A percentile compares a stretch with the other conserved stretches of the same genome.
Evolutionary conservation across 2,797 vertebrate species (phyloP).

Genomic region (Natrix natrix): DNA sequence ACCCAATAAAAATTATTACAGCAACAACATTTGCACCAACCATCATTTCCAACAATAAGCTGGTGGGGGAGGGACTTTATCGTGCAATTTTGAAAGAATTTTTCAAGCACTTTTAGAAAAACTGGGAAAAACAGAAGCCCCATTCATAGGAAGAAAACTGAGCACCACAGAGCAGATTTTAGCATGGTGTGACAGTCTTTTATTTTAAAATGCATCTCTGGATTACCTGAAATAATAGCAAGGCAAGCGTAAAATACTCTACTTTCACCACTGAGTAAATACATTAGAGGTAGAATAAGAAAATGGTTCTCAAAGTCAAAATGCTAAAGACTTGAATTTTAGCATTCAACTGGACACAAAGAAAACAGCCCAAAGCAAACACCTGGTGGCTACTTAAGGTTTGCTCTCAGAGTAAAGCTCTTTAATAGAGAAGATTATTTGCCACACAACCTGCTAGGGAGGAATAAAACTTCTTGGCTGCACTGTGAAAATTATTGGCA

Average conservation of each 20-base stretch:
- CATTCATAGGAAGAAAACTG: background rate
- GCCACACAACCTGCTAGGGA: background rate
- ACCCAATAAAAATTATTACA: background rate
- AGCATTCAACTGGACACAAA: background rate
- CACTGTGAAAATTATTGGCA: background rate
- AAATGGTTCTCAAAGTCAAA: background rate
- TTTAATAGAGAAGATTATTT: background rate
- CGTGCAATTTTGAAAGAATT: background rate
- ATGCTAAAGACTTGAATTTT: background rate
- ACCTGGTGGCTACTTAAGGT: background rate
- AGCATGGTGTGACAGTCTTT: background rate
- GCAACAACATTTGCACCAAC: background rate
- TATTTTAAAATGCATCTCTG: background rate
- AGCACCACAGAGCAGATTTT: background rate
- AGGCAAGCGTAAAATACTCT: too few relatives aligned
- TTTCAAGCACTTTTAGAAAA: background rate
- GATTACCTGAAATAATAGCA: background rate
- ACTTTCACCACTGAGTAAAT: too few relatives aligned
- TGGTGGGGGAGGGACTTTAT: background rate
- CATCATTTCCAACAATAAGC: background rate
- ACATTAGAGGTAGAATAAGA: background rate
- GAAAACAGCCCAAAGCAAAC: background rate
- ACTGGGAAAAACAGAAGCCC: background rate
- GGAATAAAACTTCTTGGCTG: background rate
- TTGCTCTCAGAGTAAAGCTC: background rate